Percentiles rank a stretch among this genome's conserved stretches.
phyloP scores from a whole-genome alignment of 2,888 invertebrate species.

The Salpingus planirostris region DNA sequence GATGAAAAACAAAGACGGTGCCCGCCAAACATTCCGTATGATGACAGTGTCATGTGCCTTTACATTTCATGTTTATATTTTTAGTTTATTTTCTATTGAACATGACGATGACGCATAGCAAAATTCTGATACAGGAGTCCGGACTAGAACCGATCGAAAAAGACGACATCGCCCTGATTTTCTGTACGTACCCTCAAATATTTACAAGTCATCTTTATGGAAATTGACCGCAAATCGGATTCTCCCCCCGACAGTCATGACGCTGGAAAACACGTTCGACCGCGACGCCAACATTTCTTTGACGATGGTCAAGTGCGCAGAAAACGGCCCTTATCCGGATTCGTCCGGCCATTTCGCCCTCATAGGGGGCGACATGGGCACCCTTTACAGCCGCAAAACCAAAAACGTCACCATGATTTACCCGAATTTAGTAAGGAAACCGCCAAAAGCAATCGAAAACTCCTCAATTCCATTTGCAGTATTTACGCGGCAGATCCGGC shows the following conservation, averaged over 20 bases:
- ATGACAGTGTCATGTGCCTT: slow-evolving; percentile 14
- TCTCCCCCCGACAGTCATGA: slow-evolving; percentile 10
- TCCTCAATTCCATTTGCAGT: not conserved
- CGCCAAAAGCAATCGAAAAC: too few species aligned
- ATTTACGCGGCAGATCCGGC: not conserved
- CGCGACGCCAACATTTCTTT: slow-evolving; percentile 4
- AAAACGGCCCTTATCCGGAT: slow-evolving; percentile 3
- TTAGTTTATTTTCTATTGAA: slow-evolving; percentile 8
- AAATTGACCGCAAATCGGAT: slow-evolving; percentile 1
- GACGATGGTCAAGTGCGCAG: slow-evolving; percentile 5
- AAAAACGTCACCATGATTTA: slow-evolving; percentile 37
- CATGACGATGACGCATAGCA: slow-evolving; percentile 8
- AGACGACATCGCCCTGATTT: slow-evolving; percentile 11
- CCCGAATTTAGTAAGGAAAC: slow-evolving; percentile 37
- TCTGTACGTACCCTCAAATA: slow-evolving; percentile 10
- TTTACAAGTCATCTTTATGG: not conserved
- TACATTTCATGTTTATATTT: slow-evolving; percentile 11
- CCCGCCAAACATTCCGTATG: slow-evolving; percentile 5
- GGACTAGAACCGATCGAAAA: slow-evolving; percentile 7
- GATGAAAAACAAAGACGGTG: too few species aligned
- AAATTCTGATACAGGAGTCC: slow-evolving; percentile 9
- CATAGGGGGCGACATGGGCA: slow-evolving; percentile 37
- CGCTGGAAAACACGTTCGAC: slow-evolving; percentile 8
- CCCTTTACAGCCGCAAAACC: slow-evolving; percentile 22
- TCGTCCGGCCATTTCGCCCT: slow-evolving; percentile 25